Evolutionary conservation across 2,797 vertebrate species (phyloP).

Genomic region (Aphelocoma californica): DNA sequence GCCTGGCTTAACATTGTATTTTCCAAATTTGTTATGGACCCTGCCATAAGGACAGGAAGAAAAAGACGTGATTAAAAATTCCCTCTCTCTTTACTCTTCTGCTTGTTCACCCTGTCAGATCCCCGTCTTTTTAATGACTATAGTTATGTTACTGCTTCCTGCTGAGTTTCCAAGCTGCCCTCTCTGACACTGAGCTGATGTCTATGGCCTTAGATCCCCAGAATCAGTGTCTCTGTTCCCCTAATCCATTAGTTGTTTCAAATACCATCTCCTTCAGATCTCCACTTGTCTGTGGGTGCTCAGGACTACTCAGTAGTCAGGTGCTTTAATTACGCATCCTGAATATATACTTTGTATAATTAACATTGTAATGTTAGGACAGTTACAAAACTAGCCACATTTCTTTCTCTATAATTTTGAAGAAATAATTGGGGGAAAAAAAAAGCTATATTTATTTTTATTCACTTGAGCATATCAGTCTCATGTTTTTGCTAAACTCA

Average conservation of each 20-base stretch:
- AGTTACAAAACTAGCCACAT: not conserved
- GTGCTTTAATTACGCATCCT: not conserved
- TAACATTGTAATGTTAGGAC: not conserved
- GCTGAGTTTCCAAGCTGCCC: not conserved
- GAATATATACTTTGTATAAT: not conserved
- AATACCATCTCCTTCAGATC: not conserved
- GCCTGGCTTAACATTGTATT: not conserved
- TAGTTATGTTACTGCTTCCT: not conserved
- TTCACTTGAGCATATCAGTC: not conserved
- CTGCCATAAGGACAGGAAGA: not conserved
- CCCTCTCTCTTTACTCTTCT: not conserved
- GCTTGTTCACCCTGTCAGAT: not conserved
- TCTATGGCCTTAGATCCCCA: not conserved
- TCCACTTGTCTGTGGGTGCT: not conserved
- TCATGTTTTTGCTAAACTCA: not conserved
- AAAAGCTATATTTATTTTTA: not conserved
- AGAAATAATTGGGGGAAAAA: not conserved
- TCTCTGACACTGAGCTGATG: not conserved
- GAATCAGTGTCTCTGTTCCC: not conserved
- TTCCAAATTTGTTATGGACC: not conserved
- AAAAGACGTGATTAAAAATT: not conserved
- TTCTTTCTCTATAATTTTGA: not conserved
- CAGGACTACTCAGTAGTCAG: not conserved
- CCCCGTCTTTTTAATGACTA: not conserved
- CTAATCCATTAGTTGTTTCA: not conserved